A percentile compares a stretch with the other conserved stretches of the same genome.
Conservation (phyloP, 1,140 invertebrate species). For the Zophobas morio region DNA sequence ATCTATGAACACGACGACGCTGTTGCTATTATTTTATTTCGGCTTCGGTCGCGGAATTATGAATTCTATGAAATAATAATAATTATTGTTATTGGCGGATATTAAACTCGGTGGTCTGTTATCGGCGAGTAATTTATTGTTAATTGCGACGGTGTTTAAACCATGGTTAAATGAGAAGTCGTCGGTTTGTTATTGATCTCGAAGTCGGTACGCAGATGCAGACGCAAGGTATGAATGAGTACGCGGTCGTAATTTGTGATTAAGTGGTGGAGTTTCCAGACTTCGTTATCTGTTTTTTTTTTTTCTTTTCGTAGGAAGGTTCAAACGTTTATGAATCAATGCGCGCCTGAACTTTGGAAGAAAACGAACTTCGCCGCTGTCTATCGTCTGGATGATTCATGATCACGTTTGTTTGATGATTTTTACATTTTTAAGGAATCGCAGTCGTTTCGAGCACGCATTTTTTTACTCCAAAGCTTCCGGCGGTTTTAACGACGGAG, state of each 20-base stretch:
- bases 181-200: not conserved
- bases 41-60: conserved; percentile 21
- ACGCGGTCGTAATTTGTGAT: too few relatives aligned
- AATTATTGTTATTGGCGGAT: conserved; percentile 24
- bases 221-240: too few relatives aligned
- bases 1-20: conserved; percentile 20
- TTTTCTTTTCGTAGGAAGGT: too few relatives aligned
- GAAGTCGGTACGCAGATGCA: too few relatives aligned
- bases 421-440: not conserved
- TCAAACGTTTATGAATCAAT: not conserved
- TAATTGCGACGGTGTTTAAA: conserved; percentile 16
- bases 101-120: conserved; percentile 29
- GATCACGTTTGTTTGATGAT: conserved; percentile 14
- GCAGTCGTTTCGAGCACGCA: too few relatives aligned
- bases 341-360: not conserved
- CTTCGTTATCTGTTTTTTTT: too few relatives aligned
- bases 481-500: too few relatives aligned
- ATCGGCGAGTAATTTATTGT: conserved; percentile 37
- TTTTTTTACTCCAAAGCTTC: too few relatives aligned
- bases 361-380: not conserved
- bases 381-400: not conserved
- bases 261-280: too few relatives aligned
- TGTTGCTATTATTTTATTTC: conserved; percentile 24
- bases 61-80: conserved; percentile 24
- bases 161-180: not conserved